Percentiles rank a stretch among this genome's conserved stretches.
These are phyloP conservation scores for Meloidogyne exigua DNA, from an alignment of 1,140 invertebrate species.

Conservation along the genomic window DNA sequence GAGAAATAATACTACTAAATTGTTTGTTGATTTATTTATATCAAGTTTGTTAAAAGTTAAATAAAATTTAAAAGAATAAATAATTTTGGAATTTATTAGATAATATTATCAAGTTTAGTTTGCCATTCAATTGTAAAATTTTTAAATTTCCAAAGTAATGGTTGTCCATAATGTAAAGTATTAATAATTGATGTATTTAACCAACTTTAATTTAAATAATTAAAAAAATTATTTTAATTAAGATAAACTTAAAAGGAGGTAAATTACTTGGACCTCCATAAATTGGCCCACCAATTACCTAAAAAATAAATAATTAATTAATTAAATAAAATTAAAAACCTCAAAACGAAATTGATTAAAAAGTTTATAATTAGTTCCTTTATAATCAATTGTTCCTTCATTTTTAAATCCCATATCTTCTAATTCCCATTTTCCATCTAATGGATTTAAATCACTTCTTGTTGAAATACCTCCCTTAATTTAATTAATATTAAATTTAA, in stretches of 20 bases:
- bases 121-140: constrained; percentile 67
- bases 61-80: background rate
- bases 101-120: constrained; percentile 1
- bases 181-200: constrained; percentile 69
- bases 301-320: background rate
- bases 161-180: constrained; percentile 74
- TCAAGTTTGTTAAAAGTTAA: background rate
- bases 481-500: constrained; percentile 4
- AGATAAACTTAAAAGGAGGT: constrained; percentile 39
- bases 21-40: no score
- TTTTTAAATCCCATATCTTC: constrained; percentile 70
- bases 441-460: constrained; percentile 57
- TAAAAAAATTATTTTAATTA: background rate
- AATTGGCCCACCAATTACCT: constrained; percentile 69
- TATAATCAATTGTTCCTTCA: constrained; percentile 73
- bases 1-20: no score
- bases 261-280: constrained; percentile 58
- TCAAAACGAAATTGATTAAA: constrained; percentile 68
- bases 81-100: no score
- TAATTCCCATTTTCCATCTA: constrained; percentile 67
- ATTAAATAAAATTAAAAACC: constrained; percentile 53
- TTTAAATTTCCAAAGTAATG: constrained; percentile 75
- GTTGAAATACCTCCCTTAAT: constrained; percentile 67
- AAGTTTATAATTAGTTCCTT: constrained; percentile 66
- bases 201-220: constrained; percentile 69